phyloP scores from a whole-genome alignment of 2,888 invertebrate genomes.

The Drosophila histrio region DNA sequence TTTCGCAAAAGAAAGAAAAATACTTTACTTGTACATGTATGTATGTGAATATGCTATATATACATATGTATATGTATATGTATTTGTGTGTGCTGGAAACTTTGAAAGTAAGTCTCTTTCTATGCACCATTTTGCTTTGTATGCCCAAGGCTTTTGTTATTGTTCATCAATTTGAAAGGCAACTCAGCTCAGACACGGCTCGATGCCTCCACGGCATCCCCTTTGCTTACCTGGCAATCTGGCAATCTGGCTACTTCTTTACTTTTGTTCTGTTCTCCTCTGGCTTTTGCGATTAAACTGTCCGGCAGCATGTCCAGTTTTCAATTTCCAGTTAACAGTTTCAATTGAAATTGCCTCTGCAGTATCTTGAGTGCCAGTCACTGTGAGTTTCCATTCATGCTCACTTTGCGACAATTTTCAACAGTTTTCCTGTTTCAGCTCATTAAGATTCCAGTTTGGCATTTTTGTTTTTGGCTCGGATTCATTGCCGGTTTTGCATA shows the following conservation, averaged over 20 bases:
- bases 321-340: constrained; percentile 10
- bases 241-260: constrained; percentile 7
- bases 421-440: constrained; percentile 48
- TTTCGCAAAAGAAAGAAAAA: constrained; percentile 75
- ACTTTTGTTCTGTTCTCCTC: constrained; percentile 12
- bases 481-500: constrained; percentile 45
- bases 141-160: constrained; percentile 67
- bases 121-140: constrained; percentile 73
- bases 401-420: constrained; percentile 30
- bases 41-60: not conserved
- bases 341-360: constrained; percentile 10
- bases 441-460: constrained; percentile 57
- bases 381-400: constrained; percentile 27
- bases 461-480: constrained; percentile 24
- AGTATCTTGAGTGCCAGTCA: constrained; percentile 14
- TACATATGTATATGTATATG: not conserved
- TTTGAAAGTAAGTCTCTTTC: constrained; percentile 73
- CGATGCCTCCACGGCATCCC: not conserved
- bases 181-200: constrained; percentile 41
- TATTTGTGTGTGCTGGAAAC: constrained; percentile 46
- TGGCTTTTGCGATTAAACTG: constrained; percentile 30
- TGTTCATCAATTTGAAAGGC: constrained; percentile 79
- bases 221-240: not conserved
- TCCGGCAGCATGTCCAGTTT: constrained; percentile 3
- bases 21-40: not conserved